These are phyloP conservation scores for Limenitis camilla DNA, from an alignment of 2,888 invertebrate genomes.

Conservation along the genomic window DNA sequence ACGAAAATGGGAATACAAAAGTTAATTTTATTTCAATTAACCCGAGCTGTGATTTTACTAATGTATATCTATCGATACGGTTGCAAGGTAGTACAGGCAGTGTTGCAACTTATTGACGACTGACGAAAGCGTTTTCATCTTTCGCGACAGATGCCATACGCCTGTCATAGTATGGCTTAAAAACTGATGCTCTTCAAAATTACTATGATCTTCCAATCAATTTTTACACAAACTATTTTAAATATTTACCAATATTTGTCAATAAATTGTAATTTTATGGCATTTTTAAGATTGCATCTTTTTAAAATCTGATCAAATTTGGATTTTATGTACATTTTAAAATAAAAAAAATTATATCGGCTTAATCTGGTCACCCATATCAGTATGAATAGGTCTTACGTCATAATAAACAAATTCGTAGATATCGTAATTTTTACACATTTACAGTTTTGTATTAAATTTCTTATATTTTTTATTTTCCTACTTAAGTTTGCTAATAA, in stretches of 20 bases:
- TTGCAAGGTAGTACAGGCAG: conserved; percentile 17
- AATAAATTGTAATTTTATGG: too few relatives aligned
- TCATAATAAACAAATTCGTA: conserved; percentile 46
- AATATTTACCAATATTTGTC: neutral
- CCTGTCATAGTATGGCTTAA: neutral
- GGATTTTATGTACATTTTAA: too few relatives aligned
- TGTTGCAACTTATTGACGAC: neutral
- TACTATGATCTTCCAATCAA: conserved; percentile 7
- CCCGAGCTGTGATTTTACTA: conserved; percentile 75
- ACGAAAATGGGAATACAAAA: conserved; percentile 61
- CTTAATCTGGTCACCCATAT: conserved; percentile 18
- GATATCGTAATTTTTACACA: conserved; percentile 64
- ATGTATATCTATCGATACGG: conserved; percentile 51
- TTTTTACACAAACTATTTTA: neutral
- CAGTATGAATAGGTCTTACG: conserved; percentile 34
- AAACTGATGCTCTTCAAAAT: conserved; percentile 3
- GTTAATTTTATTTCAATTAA: conserved; percentile 68
- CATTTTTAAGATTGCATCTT: too few relatives aligned
- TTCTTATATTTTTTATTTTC: conserved; percentile 74
- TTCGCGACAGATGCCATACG: conserved; percentile 1
- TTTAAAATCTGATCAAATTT: too few relatives aligned
- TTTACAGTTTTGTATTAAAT: conserved; percentile 69
- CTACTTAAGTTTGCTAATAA: conserved; percentile 74
- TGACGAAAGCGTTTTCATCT: too few relatives aligned
- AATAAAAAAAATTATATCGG: neutral